These are phyloP conservation scores for Phylloscopus trochiloides DNA, from an alignment of 2,113 vertebrate genomes.

Conservation along the genomic window DNA sequence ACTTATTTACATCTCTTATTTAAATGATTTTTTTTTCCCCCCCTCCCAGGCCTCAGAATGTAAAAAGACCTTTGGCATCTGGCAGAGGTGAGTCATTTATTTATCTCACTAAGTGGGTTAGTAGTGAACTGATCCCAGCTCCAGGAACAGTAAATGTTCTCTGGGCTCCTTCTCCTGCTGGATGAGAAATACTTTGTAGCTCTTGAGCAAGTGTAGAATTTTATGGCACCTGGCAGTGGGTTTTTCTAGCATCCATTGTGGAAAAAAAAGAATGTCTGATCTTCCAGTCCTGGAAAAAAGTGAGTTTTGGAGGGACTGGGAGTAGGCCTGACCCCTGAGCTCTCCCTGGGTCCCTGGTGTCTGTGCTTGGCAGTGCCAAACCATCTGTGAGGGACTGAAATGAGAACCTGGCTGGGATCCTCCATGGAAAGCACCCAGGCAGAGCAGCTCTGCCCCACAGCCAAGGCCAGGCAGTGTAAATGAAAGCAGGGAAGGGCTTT, in stretches of 20 bases:
- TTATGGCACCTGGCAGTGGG: background rate
- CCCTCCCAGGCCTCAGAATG: slow-evolving; percentile 80
- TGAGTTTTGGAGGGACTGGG: background rate
- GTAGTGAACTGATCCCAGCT: background rate
- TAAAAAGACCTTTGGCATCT: slow-evolving; percentile 82
- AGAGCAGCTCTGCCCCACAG: background rate
- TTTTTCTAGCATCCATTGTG: background rate
- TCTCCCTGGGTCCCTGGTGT: background rate
- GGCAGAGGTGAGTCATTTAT: slow-evolving; percentile 74
- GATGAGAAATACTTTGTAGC: background rate
- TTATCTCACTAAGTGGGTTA: background rate
- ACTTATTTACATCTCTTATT: background rate
- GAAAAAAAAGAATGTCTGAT: background rate
- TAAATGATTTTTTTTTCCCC: background rate
- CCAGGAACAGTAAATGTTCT: background rate
- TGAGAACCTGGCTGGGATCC: background rate
- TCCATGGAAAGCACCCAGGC: background rate
- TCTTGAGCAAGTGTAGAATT: background rate
- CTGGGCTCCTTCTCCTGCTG: background rate
- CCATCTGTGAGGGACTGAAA: accelerated
- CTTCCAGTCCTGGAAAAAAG: background rate
- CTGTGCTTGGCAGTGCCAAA: background rate
- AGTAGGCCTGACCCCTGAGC: background rate
- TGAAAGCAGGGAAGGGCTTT: background rate
- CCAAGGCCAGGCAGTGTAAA: background rate